Percentiles rank a stretch among this genome's conserved stretches.
Evolutionary conservation across 64 coral and sea anemone species (phyloP).

Genomic region (Dendrophyllia cribrosa): DNA sequence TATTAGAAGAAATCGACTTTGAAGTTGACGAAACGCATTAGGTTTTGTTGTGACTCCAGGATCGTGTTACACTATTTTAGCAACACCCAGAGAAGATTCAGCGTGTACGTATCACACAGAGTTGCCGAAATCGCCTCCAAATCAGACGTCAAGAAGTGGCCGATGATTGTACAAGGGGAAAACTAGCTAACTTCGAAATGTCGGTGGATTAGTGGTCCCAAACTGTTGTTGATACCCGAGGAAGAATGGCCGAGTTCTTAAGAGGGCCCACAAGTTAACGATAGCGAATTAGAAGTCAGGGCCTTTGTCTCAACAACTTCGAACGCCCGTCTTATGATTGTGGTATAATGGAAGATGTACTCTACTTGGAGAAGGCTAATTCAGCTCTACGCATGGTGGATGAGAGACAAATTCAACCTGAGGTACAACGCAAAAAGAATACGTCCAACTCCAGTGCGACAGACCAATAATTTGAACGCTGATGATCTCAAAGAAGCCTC

Average conservation of each 20-base stretch:
- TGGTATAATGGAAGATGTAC: background rate
- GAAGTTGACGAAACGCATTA: background rate
- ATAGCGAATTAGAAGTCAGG: background rate
- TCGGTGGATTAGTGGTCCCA: conserved; percentile 12
- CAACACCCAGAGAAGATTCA: conserved; percentile 20
- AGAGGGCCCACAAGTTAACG: background rate
- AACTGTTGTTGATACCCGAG: background rate
- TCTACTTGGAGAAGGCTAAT: background rate
- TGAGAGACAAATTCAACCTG: background rate
- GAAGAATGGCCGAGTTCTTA: background rate
- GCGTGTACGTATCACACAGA: background rate
- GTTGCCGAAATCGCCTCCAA: conserved; percentile 7
- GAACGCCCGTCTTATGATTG: background rate
- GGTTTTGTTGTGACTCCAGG: background rate
- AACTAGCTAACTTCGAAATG: background rate
- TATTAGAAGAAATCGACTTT: conserved; percentile 27
- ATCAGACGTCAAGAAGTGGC: conserved; percentile 7
- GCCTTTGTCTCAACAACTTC: too few species aligned
- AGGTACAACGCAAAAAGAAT: background rate
- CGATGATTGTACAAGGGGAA: background rate
- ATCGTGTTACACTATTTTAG: background rate
- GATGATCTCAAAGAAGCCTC: background rate
- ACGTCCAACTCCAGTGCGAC: background rate
- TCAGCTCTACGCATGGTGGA: background rate
- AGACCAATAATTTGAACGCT: background rate